Evolutionary conservation across 92 coral and sea anemone genomes (phyloP), one percentile per base, ranked within the genome.

Genomic region (Porites evermanni): DNA sequence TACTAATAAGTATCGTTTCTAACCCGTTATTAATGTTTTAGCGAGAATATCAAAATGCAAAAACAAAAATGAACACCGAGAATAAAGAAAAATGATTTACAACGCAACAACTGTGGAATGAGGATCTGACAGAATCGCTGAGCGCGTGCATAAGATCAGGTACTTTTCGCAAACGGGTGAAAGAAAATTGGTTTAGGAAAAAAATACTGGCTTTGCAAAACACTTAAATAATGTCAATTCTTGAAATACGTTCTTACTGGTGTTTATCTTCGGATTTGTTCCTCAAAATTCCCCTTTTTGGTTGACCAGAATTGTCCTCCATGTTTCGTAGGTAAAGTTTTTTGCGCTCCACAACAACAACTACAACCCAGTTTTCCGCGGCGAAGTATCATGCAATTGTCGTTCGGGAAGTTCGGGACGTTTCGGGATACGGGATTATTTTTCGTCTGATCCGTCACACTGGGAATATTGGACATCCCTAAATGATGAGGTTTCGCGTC

Each of bases 231-330:
- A 50, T 14, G 64, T 29, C 18, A 2, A 4, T 24, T 51, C 47
- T 67, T 54, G 14, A 9, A 13, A 1, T 0, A 14, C 14, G 8
- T 19, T 86, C 98, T 93, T 93, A 94, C 98, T 94, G 98, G 87
- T 94, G 98, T 78, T 94, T 94, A 56, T 92, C 95, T 24, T 94
- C 96, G 44, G 98, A 77, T 67, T 92, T 91, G 86, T 93, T 86
- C 89, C 96, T 91, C 56, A 97, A 80, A 80, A 97, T 97, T 26
- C 99, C 95, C 88, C 89, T 82, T 80, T 91, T 93, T 1, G 92
- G 90, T 51, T 88, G 78, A 23, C 59, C 63, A 17, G 91, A 8
- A 54, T 84, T 79, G 24, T 89, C 92, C 12, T 84, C 91, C 91
- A 88, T 88, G 84, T 64, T 29, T 69, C 53, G 73, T 4, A 38